Percentiles rank a stretch among this genome's conserved stretches.
Evolutionary conservation across 1,140 invertebrate genomes (phyloP).

Genomic region (Himalopsyche phryganea): DNA sequence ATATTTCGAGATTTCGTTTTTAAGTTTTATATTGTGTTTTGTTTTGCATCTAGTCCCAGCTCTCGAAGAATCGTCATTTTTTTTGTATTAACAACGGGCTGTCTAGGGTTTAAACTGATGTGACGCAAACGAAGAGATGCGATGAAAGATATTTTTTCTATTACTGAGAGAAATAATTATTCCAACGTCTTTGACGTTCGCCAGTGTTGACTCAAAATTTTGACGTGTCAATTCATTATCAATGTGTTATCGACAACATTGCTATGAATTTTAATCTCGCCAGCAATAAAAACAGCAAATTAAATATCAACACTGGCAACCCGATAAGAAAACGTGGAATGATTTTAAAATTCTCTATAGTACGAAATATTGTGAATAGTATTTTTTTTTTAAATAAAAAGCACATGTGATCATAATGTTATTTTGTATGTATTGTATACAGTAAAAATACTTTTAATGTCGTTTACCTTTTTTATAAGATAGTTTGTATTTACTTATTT

Average conservation of each 20-base stretch:
- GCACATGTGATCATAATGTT: constrained; percentile 35
- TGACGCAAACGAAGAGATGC: too few species aligned
- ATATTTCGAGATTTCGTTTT: constrained; percentile 22
- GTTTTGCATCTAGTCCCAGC: constrained; percentile 28
- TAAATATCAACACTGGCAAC: not conserved
- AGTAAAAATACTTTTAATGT: constrained; percentile 33
- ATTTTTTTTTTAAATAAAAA: constrained; percentile 32
- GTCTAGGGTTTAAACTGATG: not conserved
- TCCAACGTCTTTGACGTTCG: too few species aligned
- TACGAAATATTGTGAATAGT: constrained; percentile 24
- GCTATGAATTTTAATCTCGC: too few species aligned
- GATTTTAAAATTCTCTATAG: too few species aligned
- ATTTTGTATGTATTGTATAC: constrained; percentile 36
- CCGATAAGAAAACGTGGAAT: too few species aligned
- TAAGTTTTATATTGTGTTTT: constrained; percentile 14
- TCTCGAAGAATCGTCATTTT: constrained; percentile 21
- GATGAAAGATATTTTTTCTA: too few species aligned
- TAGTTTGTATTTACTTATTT: constrained; percentile 31
- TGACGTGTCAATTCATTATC: not conserved
- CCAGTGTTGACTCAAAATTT: too few species aligned
- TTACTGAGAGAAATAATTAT: too few species aligned
- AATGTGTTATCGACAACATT: not conserved
- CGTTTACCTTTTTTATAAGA: constrained; percentile 34
- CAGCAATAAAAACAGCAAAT: not conserved
- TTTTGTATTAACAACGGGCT: constrained; percentile 13